phyloP scores from a whole-genome alignment of 1,140 invertebrate species.

The Nylanderia fulva region DNA sequence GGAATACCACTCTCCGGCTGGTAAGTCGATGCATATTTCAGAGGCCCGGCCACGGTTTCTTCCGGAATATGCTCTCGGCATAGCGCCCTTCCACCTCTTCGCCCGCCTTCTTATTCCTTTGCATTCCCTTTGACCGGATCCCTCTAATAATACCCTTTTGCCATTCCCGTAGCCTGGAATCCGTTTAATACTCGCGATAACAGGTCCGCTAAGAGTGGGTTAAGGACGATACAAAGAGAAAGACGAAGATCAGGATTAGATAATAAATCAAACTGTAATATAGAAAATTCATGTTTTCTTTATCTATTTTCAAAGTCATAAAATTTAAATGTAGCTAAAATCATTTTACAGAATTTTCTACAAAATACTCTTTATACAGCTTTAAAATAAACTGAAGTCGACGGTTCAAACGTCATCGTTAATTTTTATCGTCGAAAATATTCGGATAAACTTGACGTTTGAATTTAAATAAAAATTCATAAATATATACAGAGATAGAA shows the following conservation, averaged over 20 bases:
- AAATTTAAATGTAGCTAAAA: background rate
- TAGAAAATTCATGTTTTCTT: background rate
- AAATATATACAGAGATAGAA: no score
- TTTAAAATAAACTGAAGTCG: no score
- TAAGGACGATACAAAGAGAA: slow-evolving; percentile 19
- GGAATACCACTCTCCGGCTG: slow-evolving; percentile 67
- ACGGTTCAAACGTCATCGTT: no score
- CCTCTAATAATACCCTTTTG: slow-evolving; percentile 76
- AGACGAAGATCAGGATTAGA: slow-evolving; percentile 5
- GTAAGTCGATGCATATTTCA: slow-evolving; percentile 78
- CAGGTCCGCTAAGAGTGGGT: slow-evolving; percentile 63
- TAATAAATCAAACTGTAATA: background rate
- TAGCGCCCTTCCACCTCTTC: slow-evolving; percentile 45
- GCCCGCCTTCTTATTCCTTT: slow-evolving; percentile 60
- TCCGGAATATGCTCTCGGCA: slow-evolving; percentile 75
- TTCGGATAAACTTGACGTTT: no score
- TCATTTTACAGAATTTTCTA: background rate
- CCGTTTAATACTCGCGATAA: slow-evolving; percentile 75
- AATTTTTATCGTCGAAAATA: no score
- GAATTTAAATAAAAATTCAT: no score
- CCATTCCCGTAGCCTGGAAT: slow-evolving; percentile 69
- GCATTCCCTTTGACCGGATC: slow-evolving; percentile 76
- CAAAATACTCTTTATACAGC: background rate
- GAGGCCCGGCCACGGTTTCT: slow-evolving; percentile 73
- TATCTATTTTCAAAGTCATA: background rate